Evolutionary conservation across 2,113 vertebrate species (phyloP), one percentile per base, ranked within the genome.

Genomic region (Zosterops hypoxanthus): DNA sequence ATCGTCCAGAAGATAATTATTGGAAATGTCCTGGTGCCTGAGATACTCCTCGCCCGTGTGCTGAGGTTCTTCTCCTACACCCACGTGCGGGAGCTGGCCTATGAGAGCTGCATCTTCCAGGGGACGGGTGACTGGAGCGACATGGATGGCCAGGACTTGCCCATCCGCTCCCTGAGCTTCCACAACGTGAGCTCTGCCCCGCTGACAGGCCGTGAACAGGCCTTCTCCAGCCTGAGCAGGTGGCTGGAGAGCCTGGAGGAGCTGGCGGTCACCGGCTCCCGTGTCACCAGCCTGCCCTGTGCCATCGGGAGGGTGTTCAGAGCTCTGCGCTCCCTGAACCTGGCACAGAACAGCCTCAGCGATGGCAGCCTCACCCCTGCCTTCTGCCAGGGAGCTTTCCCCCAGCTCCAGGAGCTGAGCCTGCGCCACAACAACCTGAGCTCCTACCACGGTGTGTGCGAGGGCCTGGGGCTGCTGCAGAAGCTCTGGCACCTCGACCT

Each of bases 381-480:
- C 17, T 97, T 98, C 70, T 98, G 98, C 49, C 23, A 31, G 3
- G 90, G 86, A 24, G 97, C 97, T 57, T 98, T 98, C 57, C 96
- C 97, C 1, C 90, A 53, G 11, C 97, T 98, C 29, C 96, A 29
- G 63, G 22, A 55, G 4, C 92, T 98, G 49, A 95, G 47, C 5
- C 94, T 98, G 34, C 92, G 6, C 1, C 82, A 19, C 85, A 98
- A 98, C 82, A 22, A 42, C 61, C 97, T 68, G 57, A 96, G 33
- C 2, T 98, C 91, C 78, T 97, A 89, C 73, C 57, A 83, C 16
- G 47, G 60, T 0, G 72, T 94, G 72, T 98, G 98, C 10, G 1
- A 78, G 24, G 79, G 68, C 0, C 2, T 98, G 64, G 31, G 3
- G 71, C 77, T 42, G 44, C 93, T 97, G 52, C 55, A 0, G 0